Conservation (phyloP, 2,888 invertebrate genomes). For the Lagria hirta region DNA sequence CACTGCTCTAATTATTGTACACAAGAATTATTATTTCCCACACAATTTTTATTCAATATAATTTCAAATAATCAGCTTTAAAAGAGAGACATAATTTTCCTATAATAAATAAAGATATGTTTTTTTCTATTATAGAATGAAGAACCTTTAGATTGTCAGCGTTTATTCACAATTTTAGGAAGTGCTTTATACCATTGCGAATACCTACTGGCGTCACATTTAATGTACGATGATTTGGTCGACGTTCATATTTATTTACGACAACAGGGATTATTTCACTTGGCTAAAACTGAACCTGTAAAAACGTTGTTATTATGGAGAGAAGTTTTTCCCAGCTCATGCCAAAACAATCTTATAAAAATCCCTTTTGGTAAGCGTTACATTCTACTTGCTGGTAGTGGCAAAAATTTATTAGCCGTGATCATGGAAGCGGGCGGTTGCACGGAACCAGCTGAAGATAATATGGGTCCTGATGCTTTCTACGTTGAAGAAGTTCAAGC, state of each 20-base stretch:
- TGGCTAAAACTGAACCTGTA: slow-evolving; percentile 66
- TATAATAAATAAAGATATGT: slow-evolving; percentile 17
- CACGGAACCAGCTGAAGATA: slow-evolving; percentile 65
- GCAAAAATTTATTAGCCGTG: slow-evolving; percentile 66
- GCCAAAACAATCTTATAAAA: slow-evolving; percentile 47
- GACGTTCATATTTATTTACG: slow-evolving; percentile 76
- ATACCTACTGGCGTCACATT: slow-evolving; percentile 76
- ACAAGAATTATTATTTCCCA: too few species aligned
- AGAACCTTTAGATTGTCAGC: slow-evolving; percentile 73
- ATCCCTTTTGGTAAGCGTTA: slow-evolving; percentile 70
- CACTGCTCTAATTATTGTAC: too few species aligned
- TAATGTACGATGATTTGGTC: slow-evolving; percentile 71
- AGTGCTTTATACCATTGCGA: slow-evolving; percentile 61
- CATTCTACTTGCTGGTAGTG: slow-evolving; percentile 72
- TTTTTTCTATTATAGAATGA: slow-evolving; percentile 74
- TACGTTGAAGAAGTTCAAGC: slow-evolving; percentile 90
- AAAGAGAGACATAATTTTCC: too few species aligned
- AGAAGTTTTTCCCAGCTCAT: slow-evolving; percentile 67
- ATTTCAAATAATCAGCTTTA: too few species aligned
- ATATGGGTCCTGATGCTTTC: slow-evolving; percentile 74
- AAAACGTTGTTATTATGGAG: slow-evolving; percentile 76
- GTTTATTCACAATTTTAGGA: slow-evolving; percentile 62
- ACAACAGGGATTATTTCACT: slow-evolving; percentile 71
- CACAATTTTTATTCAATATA: too few species aligned
- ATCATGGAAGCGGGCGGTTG: slow-evolving; percentile 78